phyloP scores from a whole-genome alignment of 1,140 invertebrate species.

The Antheraea mylitta region DNA sequence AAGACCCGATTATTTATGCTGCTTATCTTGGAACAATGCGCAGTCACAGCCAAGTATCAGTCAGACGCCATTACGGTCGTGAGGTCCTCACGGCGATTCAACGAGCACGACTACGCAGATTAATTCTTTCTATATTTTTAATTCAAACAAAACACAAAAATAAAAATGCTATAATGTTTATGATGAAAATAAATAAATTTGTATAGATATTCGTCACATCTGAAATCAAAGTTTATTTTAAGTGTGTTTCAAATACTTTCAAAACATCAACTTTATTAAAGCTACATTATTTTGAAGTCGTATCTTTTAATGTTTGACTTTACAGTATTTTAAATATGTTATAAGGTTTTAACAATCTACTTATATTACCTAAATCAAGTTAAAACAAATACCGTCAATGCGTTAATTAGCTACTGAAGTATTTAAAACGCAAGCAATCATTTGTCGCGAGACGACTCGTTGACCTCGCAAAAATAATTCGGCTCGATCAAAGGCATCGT shows the following conservation, averaged over 20 bases:
- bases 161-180: too few species aligned
- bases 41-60: conserved; percentile 34
- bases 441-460: conserved; percentile 15
- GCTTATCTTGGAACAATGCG: conserved; percentile 58
- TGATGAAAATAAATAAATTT: too few species aligned
- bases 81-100: conserved; percentile 14
- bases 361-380: background rate
- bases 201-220: too few species aligned
- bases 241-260: too few species aligned
- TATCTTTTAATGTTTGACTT: too few species aligned
- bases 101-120: conserved; percentile 16
- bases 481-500: conserved; percentile 67
- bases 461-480: conserved; percentile 63
- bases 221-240: too few species aligned
- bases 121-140: conserved; percentile 8
- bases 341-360: too few species aligned
- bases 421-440: conserved; percentile 12
- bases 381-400: background rate
- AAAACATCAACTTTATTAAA: too few species aligned
- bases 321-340: too few species aligned
- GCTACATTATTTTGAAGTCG: too few species aligned
- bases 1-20: conserved; percentile 49
- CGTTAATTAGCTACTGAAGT: background rate
- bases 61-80: conserved; percentile 38
- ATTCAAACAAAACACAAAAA: background rate